Evolutionary conservation across 2,797 vertebrate genomes (phyloP).

Genomic region (Salarias fasciatus): DNA sequence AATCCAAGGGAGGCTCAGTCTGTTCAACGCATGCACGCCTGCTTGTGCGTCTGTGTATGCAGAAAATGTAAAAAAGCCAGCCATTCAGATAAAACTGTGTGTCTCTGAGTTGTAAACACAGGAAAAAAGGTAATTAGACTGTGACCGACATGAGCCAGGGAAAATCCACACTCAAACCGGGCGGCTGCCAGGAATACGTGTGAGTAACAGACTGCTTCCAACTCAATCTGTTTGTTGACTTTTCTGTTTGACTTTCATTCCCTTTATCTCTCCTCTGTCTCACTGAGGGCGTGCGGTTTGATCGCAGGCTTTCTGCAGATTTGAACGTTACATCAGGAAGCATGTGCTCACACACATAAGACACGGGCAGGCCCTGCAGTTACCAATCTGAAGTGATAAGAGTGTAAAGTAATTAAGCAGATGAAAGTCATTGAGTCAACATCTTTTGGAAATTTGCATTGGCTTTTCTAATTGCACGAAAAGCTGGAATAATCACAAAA

Average conservation of each 20-base stretch:
- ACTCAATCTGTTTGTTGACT: constrained; percentile 26
- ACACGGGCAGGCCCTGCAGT: background rate
- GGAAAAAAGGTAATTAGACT: constrained; percentile 43
- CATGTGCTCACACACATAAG: background rate
- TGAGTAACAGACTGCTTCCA: constrained; percentile 23
- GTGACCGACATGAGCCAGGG: constrained; percentile 30
- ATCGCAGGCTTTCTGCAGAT: constrained; percentile 2
- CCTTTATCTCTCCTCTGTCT: constrained; percentile 13
- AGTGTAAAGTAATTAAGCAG: background rate
- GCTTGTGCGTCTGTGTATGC: constrained; percentile 10
- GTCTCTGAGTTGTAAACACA: constrained; percentile 28
- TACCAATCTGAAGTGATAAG: background rate
- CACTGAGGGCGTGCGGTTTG: constrained; percentile 6
- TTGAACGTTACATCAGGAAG: constrained; percentile 8
- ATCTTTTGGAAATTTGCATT: background rate
- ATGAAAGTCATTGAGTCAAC: background rate
- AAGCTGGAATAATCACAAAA: no score
- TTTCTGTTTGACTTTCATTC: constrained; percentile 14
- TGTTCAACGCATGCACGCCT: background rate
- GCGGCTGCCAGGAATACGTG: constrained; percentile 14
- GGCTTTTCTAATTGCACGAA: no score
- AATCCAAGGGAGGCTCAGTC: constrained; percentile 28
- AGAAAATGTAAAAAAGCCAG: constrained; percentile 14
- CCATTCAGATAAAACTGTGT: constrained; percentile 19
- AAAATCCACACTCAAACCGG: constrained; percentile 12